Conservation (phyloP, 2,113 vertebrate genomes). For the Etia nguti region DNA sequence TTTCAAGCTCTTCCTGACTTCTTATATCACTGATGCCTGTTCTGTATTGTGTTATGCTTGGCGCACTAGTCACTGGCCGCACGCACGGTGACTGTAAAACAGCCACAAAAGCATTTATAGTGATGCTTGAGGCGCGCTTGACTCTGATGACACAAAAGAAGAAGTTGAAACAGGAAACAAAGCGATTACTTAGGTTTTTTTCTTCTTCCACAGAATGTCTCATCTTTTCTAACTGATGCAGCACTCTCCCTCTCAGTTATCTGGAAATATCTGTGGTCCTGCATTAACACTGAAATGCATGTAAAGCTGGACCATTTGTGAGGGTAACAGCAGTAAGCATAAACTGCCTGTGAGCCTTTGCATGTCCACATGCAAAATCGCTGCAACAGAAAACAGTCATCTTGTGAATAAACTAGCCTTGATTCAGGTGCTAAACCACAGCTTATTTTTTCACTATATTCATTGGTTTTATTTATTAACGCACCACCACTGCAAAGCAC, state of each 20-base stretch:
- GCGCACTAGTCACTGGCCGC: accelerated
- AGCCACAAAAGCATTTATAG: background rate
- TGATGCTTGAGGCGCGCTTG: background rate
- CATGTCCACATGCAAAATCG: background rate
- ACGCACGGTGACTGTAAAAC: background rate
- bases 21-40: background rate
- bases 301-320: background rate
- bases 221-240: background rate
- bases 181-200: background rate
- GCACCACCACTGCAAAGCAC: background rate
- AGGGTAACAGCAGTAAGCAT: background rate
- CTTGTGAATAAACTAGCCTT: background rate
- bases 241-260: background rate
- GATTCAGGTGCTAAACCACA: background rate
- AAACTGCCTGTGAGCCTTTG: background rate
- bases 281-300: background rate
- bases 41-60: background rate
- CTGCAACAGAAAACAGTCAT: background rate
- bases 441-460: background rate
- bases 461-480: background rate
- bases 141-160: background rate
- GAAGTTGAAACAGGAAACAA: background rate
- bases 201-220: background rate
- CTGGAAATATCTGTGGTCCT: background rate
- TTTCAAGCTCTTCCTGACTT: background rate